These are phyloP conservation scores for Callorhinus ursinus DNA, from an alignment of 2,113 vertebrate genomes.

Conservation along the genomic window DNA sequence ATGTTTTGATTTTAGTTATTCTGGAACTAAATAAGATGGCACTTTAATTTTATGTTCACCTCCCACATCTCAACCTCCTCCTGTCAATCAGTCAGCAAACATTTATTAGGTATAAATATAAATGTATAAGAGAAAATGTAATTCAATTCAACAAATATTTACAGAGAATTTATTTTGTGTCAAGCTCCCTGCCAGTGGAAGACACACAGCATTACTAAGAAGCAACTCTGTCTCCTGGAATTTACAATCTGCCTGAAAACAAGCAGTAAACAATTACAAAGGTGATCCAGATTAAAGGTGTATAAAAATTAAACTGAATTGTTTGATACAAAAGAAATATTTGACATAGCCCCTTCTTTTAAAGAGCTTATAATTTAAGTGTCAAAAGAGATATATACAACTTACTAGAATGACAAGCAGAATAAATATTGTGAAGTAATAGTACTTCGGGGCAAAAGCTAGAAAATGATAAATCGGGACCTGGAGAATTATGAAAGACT, in stretches of 20 bases:
- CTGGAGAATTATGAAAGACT: background rate
- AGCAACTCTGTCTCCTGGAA: background rate
- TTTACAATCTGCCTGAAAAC: background rate
- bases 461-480: background rate
- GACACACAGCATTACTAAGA: background rate
- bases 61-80: background rate
- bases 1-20: background rate
- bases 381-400: background rate
- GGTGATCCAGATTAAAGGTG: background rate
- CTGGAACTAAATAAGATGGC: background rate
- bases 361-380: background rate
- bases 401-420: background rate
- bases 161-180: background rate
- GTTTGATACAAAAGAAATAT: background rate
- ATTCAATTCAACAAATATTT: background rate
- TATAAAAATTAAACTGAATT: conserved; percentile 27
- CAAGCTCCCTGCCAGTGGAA: background rate
- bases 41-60: conserved; percentile 36
- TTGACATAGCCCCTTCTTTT: background rate
- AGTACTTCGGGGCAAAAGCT: background rate
- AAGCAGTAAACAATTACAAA: conserved; percentile 8
- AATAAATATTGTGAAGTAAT: background rate
- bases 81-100: background rate
- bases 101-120: background rate
- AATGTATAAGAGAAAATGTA: conserved; percentile 31